Conservation (phyloP, 2,113 vertebrate genomes). For the Poeciliopsis turrubarensis region DNA sequence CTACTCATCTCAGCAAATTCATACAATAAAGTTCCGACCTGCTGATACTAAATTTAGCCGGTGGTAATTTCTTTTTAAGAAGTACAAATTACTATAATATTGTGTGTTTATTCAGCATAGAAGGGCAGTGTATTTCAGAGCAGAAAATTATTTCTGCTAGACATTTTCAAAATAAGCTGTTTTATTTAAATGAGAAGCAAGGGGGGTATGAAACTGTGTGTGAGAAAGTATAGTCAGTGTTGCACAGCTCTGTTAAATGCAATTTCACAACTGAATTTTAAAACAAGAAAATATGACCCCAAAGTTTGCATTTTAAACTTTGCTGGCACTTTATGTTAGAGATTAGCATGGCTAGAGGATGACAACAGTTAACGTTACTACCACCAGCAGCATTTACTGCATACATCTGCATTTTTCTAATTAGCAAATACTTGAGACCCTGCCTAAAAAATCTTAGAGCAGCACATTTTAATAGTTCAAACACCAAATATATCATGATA, state of each 20-base stretch:
- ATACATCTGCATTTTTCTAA: too few species aligned
- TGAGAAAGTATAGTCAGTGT: too few species aligned
- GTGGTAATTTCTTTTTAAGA: background rate
- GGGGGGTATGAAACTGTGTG: background rate
- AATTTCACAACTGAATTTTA: background rate
- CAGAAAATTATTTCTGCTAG: background rate
- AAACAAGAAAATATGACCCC: background rate
- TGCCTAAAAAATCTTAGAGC: too few species aligned
- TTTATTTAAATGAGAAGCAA: background rate
- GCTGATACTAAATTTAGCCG: background rate
- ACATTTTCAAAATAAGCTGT: background rate
- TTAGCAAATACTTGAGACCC: too few species aligned
- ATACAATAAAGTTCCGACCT: background rate
- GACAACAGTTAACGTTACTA: background rate
- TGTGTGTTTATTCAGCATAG: too few species aligned
- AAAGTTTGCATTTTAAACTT: background rate
- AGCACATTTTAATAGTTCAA: too few species aligned
- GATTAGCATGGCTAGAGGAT: background rate
- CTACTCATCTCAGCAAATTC: too few species aligned
- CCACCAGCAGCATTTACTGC: background rate
- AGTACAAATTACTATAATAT: background rate
- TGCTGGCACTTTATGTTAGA: background rate
- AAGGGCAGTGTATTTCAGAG: background rate
- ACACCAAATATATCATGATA: too few species aligned
- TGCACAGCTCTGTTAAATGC: too few species aligned